Evolutionary conservation across 2,888 invertebrate genomes (phyloP).

Genomic region (Papilio gigon): DNA sequence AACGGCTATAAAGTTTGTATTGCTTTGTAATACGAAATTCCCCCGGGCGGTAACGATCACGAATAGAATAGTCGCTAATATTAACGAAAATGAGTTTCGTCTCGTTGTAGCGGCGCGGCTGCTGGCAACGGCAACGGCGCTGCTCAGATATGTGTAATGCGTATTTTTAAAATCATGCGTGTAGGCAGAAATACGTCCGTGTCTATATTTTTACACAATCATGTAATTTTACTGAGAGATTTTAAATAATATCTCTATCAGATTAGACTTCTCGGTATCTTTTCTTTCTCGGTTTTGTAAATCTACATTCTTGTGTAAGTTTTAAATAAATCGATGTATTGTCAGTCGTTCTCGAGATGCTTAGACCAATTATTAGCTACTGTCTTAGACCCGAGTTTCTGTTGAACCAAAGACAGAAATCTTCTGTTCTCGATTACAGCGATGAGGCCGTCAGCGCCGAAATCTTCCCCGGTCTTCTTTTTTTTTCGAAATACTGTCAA

Average conservation of each 20-base stretch:
- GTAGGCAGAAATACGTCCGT: conserved; percentile 8
- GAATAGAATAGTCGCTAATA: conserved; percentile 16
- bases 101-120: conserved; percentile 26
- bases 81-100: conserved; percentile 23
- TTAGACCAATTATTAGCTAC: too few species aligned
- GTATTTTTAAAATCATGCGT: conserved; percentile 29
- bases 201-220: background rate
- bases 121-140: conserved; percentile 26
- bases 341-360: too few species aligned
- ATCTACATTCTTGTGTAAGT: too few species aligned
- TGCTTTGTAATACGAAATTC: background rate
- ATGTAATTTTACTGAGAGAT: background rate
- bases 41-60: background rate
- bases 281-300: too few species aligned
- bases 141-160: conserved; percentile 14
- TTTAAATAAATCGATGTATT: too few species aligned
- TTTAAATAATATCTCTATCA: background rate
- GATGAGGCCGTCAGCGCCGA: too few species aligned
- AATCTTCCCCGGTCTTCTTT: too few species aligned
- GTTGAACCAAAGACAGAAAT: too few species aligned
- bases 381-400: too few species aligned
- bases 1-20: background rate
- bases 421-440: too few species aligned
- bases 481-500: too few species aligned
- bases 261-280: too few species aligned